Evolutionary conservation across 1,140 invertebrate genomes (phyloP).

Genomic region (Drosophila mayri): DNA sequence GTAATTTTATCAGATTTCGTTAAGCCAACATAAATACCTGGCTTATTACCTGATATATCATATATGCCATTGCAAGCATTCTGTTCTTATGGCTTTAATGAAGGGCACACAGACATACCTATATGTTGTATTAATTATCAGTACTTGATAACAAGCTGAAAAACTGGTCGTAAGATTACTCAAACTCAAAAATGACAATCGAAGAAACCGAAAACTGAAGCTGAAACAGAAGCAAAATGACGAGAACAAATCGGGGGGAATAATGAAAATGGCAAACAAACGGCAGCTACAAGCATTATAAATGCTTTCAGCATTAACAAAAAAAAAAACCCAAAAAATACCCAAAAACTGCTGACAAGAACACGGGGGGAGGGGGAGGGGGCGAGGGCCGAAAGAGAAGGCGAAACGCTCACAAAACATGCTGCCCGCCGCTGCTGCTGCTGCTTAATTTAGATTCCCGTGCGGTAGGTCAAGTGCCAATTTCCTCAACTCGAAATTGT

Average conservation of each 20-base stretch:
- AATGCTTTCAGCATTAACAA: slow-evolving; percentile 32
- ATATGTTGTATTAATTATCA: slow-evolving; percentile 2
- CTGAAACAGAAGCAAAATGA: not conserved
- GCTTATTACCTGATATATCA: not conserved
- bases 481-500: slow-evolving; percentile 62
- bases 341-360: slow-evolving; percentile 34
- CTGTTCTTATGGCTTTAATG: not conserved
- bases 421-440: slow-evolving; percentile 17
- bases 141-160: slow-evolving; percentile 4
- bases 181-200: no score
- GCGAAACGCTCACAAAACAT: slow-evolving; percentile 48
- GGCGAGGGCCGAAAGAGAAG: slow-evolving; percentile 9
- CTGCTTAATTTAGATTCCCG: slow-evolving; percentile 76
- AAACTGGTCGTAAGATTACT: slow-evolving; percentile 4
- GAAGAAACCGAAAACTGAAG: not conserved
- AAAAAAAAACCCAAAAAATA: not conserved
- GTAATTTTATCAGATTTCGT: slow-evolving; percentile 24
- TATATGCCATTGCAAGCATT: slow-evolving; percentile 1
- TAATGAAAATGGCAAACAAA: slow-evolving; percentile 40
- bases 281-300: not conserved
- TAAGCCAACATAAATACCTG: slow-evolving; percentile 1
- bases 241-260: slow-evolving; percentile 14
- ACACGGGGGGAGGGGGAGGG: not conserved
- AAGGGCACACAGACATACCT: not conserved
- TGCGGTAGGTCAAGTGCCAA: slow-evolving; percentile 80